Conservation (phyloP, 1,140 invertebrate genomes). For the Plectrocnemia conspersa region DNA sequence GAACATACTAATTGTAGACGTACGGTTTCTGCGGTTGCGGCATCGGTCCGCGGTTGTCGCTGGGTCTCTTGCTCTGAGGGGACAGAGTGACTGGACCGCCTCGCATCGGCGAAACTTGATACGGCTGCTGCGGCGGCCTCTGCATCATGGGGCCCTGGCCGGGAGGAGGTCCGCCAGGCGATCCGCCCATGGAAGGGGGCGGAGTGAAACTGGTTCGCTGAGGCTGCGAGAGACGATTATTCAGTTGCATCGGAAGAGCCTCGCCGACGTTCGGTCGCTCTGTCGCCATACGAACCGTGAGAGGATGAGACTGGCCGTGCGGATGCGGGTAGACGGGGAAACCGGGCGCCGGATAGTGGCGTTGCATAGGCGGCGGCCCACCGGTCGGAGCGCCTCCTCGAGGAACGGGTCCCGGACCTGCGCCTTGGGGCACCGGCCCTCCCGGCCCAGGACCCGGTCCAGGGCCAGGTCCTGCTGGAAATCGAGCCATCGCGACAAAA, state of each 20-base stretch:
- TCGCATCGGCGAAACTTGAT: constrained; percentile 48
- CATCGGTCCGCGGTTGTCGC: constrained; percentile 57
- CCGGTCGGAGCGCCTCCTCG: constrained; percentile 42
- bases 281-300: neutral
- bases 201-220: constrained; percentile 40
- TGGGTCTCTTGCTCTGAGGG: constrained; percentile 54
- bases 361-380: constrained; percentile 25
- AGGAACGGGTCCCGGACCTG: constrained; percentile 56
- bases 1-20: constrained; percentile 41
- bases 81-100: constrained; percentile 54
- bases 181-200: constrained; percentile 23
- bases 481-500: no score
- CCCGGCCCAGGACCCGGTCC: constrained; percentile 52
- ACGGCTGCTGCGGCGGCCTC: constrained; percentile 48
- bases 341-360: constrained; percentile 58
- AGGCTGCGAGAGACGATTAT: constrained; percentile 20
- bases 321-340: constrained; percentile 53
- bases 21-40: constrained; percentile 61
- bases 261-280: constrained; percentile 32
- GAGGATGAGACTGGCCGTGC: constrained; percentile 11
- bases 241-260: constrained; percentile 22
- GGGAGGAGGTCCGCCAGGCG: constrained; percentile 13
- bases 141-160: constrained; percentile 53
- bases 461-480: no score
- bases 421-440: constrained; percentile 53